Evolutionary conservation across 2,888 invertebrate genomes (phyloP), one percentile per base, ranked within the genome.

Genomic region (Phymatocera aterrima): DNA sequence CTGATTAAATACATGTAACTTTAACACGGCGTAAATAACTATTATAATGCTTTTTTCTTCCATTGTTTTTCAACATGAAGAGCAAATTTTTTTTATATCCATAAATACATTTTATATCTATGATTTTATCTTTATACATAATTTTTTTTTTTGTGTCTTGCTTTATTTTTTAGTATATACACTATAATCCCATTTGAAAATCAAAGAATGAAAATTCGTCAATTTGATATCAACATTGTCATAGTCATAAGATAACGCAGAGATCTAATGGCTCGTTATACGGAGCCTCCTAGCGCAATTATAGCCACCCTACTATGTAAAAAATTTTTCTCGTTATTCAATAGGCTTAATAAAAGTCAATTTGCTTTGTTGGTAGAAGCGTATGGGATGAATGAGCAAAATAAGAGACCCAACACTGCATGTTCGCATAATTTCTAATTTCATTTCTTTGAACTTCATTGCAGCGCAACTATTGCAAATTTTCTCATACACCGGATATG

Each of bases 91-190:
- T 21, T 37, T 37, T 64, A 2, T 46, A 43, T 24, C 2, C 10
- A 37, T 37, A n/a, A 28, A 43, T 68, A 46, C 24, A 46, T 15
- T 21, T n/a, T n/a, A n/a, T n/a, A n/a, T n/a, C n/a, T n/a, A n/a
- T n/a, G n/a, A n/a, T n/a, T n/a, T 43, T 28, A 18, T 28, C 68
- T 68, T 68, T 68, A 46, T 68, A 68, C 68, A 46, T 12, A 24
- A 28, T 68, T 43, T 31, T 37, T n/a, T n/a, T n/a, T n/a, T n/a
- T n/a, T n/a, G n/a, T n/a, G n/a, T n/a, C n/a, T n/a, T n/a, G n/a
- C n/a, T n/a, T n/a, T n/a, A n/a, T n/a, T n/a, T n/a, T 57, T 68
- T 72, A 51, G 34, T 72, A 72, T 72, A 51, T 72, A 72, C 68
- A 68, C 21, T 64, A 37, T 37, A 46, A 31, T 34, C 18, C 31